Evolutionary conservation across 2,797 vertebrate genomes (phyloP), one percentile per base, ranked within the genome.

Genomic region (Otolemur crassicaudatus): DNA sequence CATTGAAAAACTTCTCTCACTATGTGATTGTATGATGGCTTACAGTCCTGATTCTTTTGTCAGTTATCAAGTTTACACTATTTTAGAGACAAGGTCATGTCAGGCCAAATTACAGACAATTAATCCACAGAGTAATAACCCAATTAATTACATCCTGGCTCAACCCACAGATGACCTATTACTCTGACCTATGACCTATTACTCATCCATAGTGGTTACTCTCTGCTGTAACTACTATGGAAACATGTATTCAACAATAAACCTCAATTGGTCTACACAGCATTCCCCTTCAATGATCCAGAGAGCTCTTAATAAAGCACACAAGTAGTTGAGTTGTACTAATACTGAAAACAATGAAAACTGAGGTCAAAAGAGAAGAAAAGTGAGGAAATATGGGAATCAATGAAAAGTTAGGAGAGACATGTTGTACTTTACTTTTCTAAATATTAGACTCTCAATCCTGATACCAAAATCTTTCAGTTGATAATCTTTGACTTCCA

Each of bases 241-340:
- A 70, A 77, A 95, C 95, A 72, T 91, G 49, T 53, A 46, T n/a
- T 93, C 70, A 91, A 53, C 14, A 76, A 81, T 69, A 83, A 81
- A 69, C 27, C 34, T 82, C 16, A 85, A 40, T 34, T 77, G n/a
- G 70, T 82, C 63, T 81, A 73, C 3, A 63, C 4, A 89, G n/a
- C 80, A 93, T 69, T 94, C 4, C n/a, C 73, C 61, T 92, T 91
- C 61, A 88, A 95, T 89, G 37, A 89, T 73, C 13, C 9, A 46
- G 80, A 53, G 22, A 61, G 19, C 16, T 88, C 65, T 96, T 92
- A 79, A 61, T 25, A 87, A 94, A 95, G 70, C 61, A 95, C 40
- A 91, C 16, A 31, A 31, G 16, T 83, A 34, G 16, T 60, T 87
- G 46, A 56, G 27, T 73, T 43, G 4, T 60, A 19, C 31, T 25